Evolutionary conservation across 1,140 invertebrate species (phyloP).

Genomic region (Myzus persicae): DNA sequence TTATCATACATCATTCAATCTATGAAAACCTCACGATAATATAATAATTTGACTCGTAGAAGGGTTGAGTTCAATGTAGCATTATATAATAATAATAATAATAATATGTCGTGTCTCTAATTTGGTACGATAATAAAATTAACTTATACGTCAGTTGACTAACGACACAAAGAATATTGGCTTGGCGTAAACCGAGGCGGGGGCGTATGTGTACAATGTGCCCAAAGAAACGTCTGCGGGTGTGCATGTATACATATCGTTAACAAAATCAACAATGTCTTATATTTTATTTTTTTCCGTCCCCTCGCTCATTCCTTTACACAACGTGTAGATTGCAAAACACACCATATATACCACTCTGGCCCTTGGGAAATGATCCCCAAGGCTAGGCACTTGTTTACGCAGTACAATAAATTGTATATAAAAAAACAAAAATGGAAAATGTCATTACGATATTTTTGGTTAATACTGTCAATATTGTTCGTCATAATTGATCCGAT

Average conservation of each 20-base stretch:
- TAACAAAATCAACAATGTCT: constrained; percentile 55
- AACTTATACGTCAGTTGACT: neutral
- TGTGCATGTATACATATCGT: constrained; percentile 44
- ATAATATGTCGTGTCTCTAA: neutral
- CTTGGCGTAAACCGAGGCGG: neutral
- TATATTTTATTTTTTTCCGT: neutral
- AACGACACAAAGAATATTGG: neutral
- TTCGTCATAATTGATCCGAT: neutral
- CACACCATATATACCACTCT: neutral
- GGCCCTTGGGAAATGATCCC: neutral
- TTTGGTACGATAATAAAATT: constrained; percentile 5
- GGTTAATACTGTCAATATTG: neutral
- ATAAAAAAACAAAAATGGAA: neutral
- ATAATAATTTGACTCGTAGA: neutral
- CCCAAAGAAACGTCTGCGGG: constrained; percentile 14
- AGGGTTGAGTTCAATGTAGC: neutral
- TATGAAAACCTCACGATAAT: neutral
- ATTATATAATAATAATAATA: neutral
- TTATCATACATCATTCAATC: neutral
- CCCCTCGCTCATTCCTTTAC: neutral
- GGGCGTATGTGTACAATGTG: neutral
- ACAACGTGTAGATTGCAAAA: neutral
- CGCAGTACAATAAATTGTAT: neutral
- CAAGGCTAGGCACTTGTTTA: neutral
- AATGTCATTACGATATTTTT: neutral